Base-by-base conservation (phyloP, 2,888 invertebrate genomes). In the Temnothorax ravouxi region DNA sequence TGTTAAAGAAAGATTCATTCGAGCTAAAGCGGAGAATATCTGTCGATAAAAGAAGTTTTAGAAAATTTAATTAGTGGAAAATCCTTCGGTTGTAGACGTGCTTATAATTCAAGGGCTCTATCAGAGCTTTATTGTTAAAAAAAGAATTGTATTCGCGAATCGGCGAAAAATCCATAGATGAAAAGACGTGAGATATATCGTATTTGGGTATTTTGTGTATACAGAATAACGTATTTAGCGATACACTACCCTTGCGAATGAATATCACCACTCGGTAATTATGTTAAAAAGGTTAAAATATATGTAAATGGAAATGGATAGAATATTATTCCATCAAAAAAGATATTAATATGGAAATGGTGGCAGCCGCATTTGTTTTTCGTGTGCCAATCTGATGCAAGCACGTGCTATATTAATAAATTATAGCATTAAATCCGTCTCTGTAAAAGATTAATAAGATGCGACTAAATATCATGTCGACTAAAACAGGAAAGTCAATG, bases 291-390 rank as follows among this genome's bases (percentile, higher is more conserved):
- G 29, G 11, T 47, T 56, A 44, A 56, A 69, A 54, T 47, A 34
- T 47, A 44, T 38, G 44, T 71, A n/a, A 56, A 71, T 44, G 13
- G 2, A 79, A 71, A 79, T 47, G 59, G 15, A 34, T 8, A 34
- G 18, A 21, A 38, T 50, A 34, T 56, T 44, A 56, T 71, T 59
- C 11, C n/a, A 72, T 59, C 4, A n/a, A 72, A 71, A 56, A 21
- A 71, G 5, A 69, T 69, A 71, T 69, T 21, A 79, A 72, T 47
- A 56, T 56, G 56, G 21, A 79, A 79, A 79, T 29, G 29, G 18
- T 41, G 54, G 9, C 21, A 44, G 15, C 18, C 15, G 44, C 21
- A 69, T 71, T 71, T 79, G 71, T 59, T 79, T 56, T 72, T 21
- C 72, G 71, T 8, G 3, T 11, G 21, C 2, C 44, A 71, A 56